Conservation (phyloP, 2,113 vertebrate genomes). For the Tragulus kanchil region DNA sequence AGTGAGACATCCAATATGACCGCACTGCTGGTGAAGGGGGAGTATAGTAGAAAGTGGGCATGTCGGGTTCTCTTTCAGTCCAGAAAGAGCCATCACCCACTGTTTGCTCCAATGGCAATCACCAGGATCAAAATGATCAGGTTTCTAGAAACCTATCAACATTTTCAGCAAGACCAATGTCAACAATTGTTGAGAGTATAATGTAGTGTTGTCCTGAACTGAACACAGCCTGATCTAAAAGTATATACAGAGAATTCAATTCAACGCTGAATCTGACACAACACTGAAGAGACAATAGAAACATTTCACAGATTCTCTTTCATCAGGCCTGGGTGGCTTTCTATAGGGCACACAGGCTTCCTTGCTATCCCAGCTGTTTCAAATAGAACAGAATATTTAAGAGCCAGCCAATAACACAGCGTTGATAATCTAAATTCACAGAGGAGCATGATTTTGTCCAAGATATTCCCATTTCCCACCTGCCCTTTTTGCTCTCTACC, state of each 20-base stretch:
- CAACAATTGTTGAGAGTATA: slow-evolving; percentile 59
- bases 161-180: slow-evolving; percentile 53
- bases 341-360: slow-evolving; percentile 69
- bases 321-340: slow-evolving; percentile 78
- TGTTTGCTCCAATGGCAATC: slow-evolving; percentile 36
- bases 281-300: slow-evolving; percentile 67
- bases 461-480: slow-evolving; percentile 74
- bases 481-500: slow-evolving; percentile 70
- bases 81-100: background rate
- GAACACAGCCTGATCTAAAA: slow-evolving; percentile 64
- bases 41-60: background rate
- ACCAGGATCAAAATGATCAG: slow-evolving; percentile 25
- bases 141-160: slow-evolving; percentile 74
- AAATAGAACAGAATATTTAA: slow-evolving; percentile 86
- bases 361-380: slow-evolving; percentile 78
- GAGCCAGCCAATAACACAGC: slow-evolving; percentile 78
- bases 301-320: slow-evolving; percentile 76
- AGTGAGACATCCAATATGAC: background rate
- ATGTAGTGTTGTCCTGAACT: slow-evolving; percentile 64
- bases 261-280: slow-evolving; percentile 75
- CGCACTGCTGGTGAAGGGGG: background rate
- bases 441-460: slow-evolving; percentile 78
- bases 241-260: slow-evolving; percentile 71
- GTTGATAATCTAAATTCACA: slow-evolving; percentile 81
- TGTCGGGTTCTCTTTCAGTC: background rate